A percentile compares a stretch with the other conserved stretches of the same genome.
Conservation (phyloP, 2,113 vertebrate species). For the Dicrurus megarhynchus region DNA sequence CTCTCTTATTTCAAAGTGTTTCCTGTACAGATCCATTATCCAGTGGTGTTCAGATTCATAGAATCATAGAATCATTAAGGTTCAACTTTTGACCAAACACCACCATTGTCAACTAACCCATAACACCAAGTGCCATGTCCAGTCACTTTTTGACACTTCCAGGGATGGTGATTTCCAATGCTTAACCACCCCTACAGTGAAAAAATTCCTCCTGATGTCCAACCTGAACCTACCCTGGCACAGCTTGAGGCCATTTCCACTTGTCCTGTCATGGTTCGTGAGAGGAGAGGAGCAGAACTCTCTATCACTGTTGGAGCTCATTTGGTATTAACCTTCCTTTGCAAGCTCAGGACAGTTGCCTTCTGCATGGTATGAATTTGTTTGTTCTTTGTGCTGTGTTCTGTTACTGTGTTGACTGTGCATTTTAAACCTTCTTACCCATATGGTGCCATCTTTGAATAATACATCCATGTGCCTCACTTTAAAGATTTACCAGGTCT, state of each 20-base stretch:
- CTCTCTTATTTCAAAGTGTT: not conserved
- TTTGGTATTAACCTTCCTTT: not conserved
- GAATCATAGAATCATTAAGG: not conserved
- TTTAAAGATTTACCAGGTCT: conserved; percentile 49
- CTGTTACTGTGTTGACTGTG: not conserved
- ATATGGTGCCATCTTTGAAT: conserved; percentile 41
- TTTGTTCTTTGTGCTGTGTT: not conserved
- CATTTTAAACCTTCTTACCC: not conserved
- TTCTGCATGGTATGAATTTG: not conserved
- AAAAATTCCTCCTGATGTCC: not conserved
- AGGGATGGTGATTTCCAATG: not conserved
- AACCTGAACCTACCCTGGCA: not conserved
- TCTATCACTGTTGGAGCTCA: not conserved
- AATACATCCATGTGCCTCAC: conserved; percentile 7
- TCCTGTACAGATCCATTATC: not conserved
- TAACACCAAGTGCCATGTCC: not conserved
- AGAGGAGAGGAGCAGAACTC: not conserved
- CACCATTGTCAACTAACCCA: not conserved
- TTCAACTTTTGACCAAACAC: accelerated
- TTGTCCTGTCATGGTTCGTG: not conserved
- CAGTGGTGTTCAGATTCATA: not conserved
- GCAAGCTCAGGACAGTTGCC: not conserved
- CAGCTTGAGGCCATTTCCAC: not conserved
- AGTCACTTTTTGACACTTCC: not conserved
- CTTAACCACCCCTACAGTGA: not conserved